phyloP scores from a whole-genome alignment of 2,888 invertebrate genomes.

The Pristionchus entomophagus region DNA sequence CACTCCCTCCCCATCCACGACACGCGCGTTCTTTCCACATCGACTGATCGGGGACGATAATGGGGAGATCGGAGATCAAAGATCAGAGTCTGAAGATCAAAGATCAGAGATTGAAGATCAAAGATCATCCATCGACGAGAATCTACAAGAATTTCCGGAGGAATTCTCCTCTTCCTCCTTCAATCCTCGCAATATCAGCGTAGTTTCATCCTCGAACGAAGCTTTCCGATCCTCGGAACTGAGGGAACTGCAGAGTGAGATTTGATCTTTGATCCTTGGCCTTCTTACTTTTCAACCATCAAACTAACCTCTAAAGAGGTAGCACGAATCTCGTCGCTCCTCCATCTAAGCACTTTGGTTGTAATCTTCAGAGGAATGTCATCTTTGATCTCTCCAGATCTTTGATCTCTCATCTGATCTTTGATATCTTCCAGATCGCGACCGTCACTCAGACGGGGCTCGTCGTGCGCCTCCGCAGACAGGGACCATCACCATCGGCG shows the following conservation, averaged over 20 bases:
- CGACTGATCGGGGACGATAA: neutral
- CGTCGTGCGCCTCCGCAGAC: neutral
- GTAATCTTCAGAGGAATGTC: too few relatives aligned
- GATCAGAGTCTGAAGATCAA: neutral
- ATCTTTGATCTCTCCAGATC: neutral
- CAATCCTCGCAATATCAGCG: neutral
- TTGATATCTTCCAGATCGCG: neutral
- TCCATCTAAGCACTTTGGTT: too few relatives aligned
- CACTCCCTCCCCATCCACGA: neutral
- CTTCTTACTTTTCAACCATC: neutral
- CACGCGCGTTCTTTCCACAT: neutral
- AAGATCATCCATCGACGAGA: neutral
- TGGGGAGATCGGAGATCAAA: conserved; percentile 7
- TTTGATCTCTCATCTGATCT: neutral
- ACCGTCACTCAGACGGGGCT: conserved; percentile 12
- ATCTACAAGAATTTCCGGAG: neutral
- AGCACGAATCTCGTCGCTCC: too few relatives aligned
- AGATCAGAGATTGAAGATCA: neutral
- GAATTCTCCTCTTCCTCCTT: conserved; percentile 29
- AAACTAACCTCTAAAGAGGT: too few relatives aligned
- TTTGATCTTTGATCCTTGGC: neutral
- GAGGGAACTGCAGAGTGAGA: neutral
- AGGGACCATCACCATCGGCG: neutral
- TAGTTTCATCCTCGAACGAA: neutral
- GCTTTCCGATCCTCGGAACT: neutral